phyloP scores from a whole-genome alignment of 2,113 vertebrate genomes.

The Poecile atricapillus region DNA sequence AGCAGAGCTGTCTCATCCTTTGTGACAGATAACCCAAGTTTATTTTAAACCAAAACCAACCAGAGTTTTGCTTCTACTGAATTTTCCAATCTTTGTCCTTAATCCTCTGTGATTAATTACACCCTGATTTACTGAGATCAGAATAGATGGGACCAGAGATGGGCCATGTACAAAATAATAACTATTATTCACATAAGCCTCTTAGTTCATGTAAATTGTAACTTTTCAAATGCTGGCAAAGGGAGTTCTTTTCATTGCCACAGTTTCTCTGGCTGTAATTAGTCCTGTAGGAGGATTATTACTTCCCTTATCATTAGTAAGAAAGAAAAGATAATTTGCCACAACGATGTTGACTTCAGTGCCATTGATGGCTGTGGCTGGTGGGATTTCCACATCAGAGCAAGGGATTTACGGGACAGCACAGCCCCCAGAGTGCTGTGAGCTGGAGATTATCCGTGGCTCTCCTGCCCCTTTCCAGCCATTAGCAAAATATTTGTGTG shows the following conservation, averaged over 20 bases:
- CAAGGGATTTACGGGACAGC: not conserved
- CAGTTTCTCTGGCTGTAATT: not conserved
- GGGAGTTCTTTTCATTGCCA: not conserved
- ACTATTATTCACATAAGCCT: not conserved
- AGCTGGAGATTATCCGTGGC: not conserved
- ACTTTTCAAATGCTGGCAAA: not conserved
- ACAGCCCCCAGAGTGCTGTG: accelerated
- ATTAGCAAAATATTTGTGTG: not conserved
- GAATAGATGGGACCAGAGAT: not conserved
- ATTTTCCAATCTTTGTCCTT: not conserved
- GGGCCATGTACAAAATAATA: not conserved
- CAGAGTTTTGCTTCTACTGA: not conserved
- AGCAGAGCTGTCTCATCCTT: not conserved
- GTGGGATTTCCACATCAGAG: not conserved
- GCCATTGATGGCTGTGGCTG: not conserved
- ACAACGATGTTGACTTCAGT: accelerated
- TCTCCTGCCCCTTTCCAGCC: not conserved
- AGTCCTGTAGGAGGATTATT: not conserved
- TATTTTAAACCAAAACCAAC: not conserved
- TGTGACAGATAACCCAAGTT: not conserved
- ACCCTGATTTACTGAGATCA: not conserved
- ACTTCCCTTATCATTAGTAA: not conserved
- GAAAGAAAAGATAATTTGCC: not conserved
- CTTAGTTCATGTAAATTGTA: not conserved
- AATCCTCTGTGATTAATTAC: not conserved